Conservation (phyloP, 1,140 invertebrate genomes). For the Drosophila nebulosa region DNA sequence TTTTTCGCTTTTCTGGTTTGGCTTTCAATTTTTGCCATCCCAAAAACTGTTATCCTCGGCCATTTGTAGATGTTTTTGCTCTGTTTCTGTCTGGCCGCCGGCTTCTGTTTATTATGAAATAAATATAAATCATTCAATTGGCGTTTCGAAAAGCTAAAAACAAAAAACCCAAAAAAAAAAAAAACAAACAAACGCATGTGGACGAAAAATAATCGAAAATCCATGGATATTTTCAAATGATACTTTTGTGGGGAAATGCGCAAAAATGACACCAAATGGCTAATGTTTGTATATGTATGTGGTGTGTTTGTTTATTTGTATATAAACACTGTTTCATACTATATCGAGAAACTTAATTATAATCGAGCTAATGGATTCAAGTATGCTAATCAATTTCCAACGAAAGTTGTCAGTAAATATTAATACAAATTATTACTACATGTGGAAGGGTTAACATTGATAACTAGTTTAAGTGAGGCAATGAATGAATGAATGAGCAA, state of each 20-base stretch:
- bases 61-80: constrained; percentile 16
- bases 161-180: no score
- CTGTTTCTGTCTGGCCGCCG: not conserved
- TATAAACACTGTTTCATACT: not conserved
- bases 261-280: constrained; percentile 14
- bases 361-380: constrained; percentile 8
- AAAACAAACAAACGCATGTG: no score
- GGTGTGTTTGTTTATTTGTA: not conserved
- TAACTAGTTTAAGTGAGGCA: not conserved
- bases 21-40: not conserved
- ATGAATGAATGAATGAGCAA: constrained; percentile 39
- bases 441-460: constrained; percentile 11
- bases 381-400: constrained; percentile 24
- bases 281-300: not conserved
- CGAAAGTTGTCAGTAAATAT: constrained; percentile 13
- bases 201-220: not conserved
- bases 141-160: not conserved
- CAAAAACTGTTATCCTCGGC: not conserved
- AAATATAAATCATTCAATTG: not conserved
- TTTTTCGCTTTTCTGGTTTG: not conserved
- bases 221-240: not conserved
- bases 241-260: not conserved
- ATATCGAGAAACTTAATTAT: constrained; percentile 23
- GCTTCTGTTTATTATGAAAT: not conserved
- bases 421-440: constrained; percentile 4